Base-by-base conservation (phyloP, 1,140 invertebrate genomes). In the Pygmarrhopalites habei region DNA sequence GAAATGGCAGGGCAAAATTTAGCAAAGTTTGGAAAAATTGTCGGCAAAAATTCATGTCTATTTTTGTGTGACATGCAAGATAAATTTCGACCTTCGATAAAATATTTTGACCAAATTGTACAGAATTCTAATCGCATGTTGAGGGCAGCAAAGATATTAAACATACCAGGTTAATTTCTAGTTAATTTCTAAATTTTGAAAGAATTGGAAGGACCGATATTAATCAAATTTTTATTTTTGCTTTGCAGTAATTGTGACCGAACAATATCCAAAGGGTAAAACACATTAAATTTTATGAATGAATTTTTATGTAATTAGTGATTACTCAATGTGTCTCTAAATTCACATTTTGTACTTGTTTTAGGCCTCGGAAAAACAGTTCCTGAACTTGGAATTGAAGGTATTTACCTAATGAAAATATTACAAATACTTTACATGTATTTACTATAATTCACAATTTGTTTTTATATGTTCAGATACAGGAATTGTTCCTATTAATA, bases 51-150 rank as follows among this genome's bases (percentile, higher is more conserved):
- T 46, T 61, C 62, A 25, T 47, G 77, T 30, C 73, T 85, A 10
- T 81, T 85, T 65, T 69, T 85, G 4, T 85, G 84, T 75, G 84
- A 86, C 75, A 79, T 86, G 75, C 84, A 86, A 73, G 84, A 84
- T 71, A 84, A 83, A 70, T 86, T 86, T 72, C 73, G 81, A 21
- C 75, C 74, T 35, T 79, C 72, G 10, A 84, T 86, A 52, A 75
- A 79, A 64, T 81, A 81, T 71, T 86, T 84, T 72, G 76, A 81
- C 17, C 76, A 82, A 66, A 81, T 86, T 53, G 76, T 82, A 10
- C 68, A 74, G 25, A 80, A 81, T 56, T 78, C 82, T 1, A 74
- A 75, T 17, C 73, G 83, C 55, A 64, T 86, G 58, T 68, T 84
- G 32, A 70, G 78, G 64, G 76, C 78, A 26, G 81, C 82, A 26